phyloP scores from a whole-genome alignment of 2,113 vertebrate genomes.

The Scatophagus argus region DNA sequence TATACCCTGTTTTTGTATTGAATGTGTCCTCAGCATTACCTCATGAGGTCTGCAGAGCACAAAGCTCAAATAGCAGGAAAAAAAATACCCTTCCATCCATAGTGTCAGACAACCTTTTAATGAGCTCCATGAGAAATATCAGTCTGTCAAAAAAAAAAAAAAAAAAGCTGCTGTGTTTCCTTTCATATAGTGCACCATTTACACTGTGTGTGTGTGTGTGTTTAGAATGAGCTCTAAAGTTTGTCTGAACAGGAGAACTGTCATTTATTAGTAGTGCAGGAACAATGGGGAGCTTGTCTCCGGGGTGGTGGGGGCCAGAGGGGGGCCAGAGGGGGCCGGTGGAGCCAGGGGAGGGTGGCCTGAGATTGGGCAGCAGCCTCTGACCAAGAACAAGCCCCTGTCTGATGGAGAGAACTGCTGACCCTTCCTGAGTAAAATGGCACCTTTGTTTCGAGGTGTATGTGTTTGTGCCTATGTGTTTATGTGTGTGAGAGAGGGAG shows the following conservation, averaged over 20 bases:
- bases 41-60: slow-evolving; percentile 28
- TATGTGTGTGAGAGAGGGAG: slow-evolving; percentile 64
- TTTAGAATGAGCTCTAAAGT: slow-evolving; percentile 78
- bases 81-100: slow-evolving; percentile 42
- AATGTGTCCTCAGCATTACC: slow-evolving; percentile 28
- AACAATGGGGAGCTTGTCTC: slow-evolving; percentile 88
- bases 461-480: slow-evolving; percentile 79
- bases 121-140: slow-evolving; percentile 52
- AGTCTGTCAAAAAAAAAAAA: slow-evolving; percentile 10
- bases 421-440: slow-evolving; percentile 88
- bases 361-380: slow-evolving; percentile 85
- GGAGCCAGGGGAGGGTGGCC: slow-evolving; percentile 75
- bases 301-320: slow-evolving; percentile 73
- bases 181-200: slow-evolving; percentile 46
- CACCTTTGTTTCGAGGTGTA: slow-evolving; percentile 87
- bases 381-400: slow-evolving; percentile 86
- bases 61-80: slow-evolving; percentile 21
- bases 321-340: slow-evolving; percentile 67
- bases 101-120: slow-evolving; percentile 53
- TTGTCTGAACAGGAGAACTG: slow-evolving; percentile 83
- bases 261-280: slow-evolving; percentile 84
- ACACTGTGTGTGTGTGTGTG: slow-evolving; percentile 52
- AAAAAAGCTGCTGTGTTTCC: slow-evolving; percentile 22
- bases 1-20: slow-evolving; percentile 14
- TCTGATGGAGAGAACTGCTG: slow-evolving; percentile 87